Conservation (phyloP, 2,113 vertebrate species). For the Phrynosoma blainvillii region DNA sequence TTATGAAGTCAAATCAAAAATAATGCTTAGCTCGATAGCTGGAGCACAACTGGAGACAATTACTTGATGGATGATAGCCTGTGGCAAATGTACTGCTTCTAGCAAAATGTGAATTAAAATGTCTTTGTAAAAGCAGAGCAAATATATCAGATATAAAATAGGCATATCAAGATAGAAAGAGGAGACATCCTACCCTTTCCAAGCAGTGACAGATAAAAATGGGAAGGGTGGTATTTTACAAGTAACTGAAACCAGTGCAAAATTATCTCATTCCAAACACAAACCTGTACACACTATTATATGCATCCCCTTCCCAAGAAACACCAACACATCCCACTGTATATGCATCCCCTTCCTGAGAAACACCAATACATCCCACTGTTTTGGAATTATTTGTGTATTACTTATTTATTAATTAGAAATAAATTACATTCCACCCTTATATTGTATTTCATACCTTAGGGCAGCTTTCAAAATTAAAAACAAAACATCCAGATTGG, state of each 20-base stretch:
- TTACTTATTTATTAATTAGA: not conserved
- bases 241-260: not conserved
- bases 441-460: not conserved
- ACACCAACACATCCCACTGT: not conserved
- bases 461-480: not conserved
- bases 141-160: constrained; percentile 11
- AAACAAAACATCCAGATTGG: not conserved
- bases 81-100: not conserved
- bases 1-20: not conserved
- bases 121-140: not conserved
- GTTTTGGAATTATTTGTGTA: not conserved
- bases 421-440: not conserved
- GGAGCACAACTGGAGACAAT: not conserved
- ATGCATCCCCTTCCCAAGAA: not conserved
- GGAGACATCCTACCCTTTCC: not conserved
- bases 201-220: not conserved
- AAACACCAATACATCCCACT: not conserved
- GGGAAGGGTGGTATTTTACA: not conserved
- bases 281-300: not conserved
- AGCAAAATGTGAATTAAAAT: constrained; percentile 9
- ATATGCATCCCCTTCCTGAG: too few species aligned
- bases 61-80: not conserved
- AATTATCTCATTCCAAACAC: not conserved
- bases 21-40: not conserved
- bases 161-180: not conserved